These are phyloP conservation scores for Cepaea nemoralis DNA, from an alignment of 1,140 invertebrate genomes.

Conservation along the genomic window DNA sequence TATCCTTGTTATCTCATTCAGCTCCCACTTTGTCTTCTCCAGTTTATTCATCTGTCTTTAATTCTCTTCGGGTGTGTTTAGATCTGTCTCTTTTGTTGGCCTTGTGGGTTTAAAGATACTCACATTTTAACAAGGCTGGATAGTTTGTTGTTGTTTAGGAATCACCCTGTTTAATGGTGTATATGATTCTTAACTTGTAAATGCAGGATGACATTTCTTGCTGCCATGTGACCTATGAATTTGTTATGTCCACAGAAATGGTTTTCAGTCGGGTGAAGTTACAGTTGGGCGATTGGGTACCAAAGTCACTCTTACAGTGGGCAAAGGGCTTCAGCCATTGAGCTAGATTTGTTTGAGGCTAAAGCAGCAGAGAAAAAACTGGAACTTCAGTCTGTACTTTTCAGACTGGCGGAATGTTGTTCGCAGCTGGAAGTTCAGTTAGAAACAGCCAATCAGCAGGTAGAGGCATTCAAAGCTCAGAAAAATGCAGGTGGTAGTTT, in stretches of 20 bases:
- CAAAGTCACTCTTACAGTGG: constrained; percentile 59
- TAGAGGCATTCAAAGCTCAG: constrained; percentile 57
- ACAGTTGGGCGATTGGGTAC: constrained; percentile 54
- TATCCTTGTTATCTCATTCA: too few species aligned
- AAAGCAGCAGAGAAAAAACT: constrained; percentile 64
- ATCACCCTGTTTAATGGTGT: too few species aligned
- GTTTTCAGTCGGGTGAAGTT: constrained; percentile 56
- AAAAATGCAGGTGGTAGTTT: constrained; percentile 40
- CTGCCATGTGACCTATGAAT: background rate
- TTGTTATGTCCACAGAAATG: constrained; percentile 54
- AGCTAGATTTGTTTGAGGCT: constrained; percentile 62
- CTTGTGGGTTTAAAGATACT: too few species aligned
- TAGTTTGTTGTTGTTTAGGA: too few species aligned
- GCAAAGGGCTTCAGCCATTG: constrained; percentile 51
- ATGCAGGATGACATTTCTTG: too few species aligned
- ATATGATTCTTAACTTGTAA: too few species aligned
- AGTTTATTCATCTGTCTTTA: too few species aligned
- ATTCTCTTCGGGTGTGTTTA: too few species aligned
- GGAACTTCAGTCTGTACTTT: constrained; percentile 61
- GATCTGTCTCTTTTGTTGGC: too few species aligned
- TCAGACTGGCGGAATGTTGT: constrained; percentile 56
- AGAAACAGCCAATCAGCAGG: constrained; percentile 53
- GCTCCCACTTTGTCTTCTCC: too few species aligned
- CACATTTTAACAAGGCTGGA: too few species aligned
- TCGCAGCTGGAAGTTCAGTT: constrained; percentile 53